Percentiles rank a stretch among this genome's conserved stretches.
Evolutionary conservation across 2,797 vertebrate species (phyloP).

Genomic region (Acipenser transmontanus): DNA sequence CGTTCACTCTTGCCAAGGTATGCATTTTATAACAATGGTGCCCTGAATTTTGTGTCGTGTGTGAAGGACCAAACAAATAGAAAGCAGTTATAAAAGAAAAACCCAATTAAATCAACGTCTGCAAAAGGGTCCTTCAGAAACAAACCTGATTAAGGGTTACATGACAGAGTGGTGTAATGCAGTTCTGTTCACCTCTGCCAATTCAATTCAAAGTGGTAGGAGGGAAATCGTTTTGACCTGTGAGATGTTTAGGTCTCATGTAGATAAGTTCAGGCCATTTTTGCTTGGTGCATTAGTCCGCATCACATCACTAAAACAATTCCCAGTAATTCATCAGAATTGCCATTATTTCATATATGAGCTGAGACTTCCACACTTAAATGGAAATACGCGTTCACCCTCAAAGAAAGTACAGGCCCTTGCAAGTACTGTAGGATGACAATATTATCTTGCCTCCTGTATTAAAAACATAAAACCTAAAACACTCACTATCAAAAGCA

Average conservation of each 20-base stretch:
- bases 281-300: not conserved
- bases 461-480: too few relatives aligned
- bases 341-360: not conserved
- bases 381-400: not conserved
- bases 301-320: conserved; percentile 6
- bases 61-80: not conserved
- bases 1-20: not conserved
- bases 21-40: not conserved
- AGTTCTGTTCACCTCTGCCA: conserved; percentile 4
- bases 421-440: too few relatives aligned
- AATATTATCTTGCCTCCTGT: too few relatives aligned
- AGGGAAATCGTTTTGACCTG: not conserved
- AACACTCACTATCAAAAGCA: too few relatives aligned
- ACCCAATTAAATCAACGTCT: not conserved
- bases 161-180: not conserved
- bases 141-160: not conserved
- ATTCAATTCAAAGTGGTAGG: not conserved
- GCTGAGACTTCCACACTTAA: not conserved
- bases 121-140: not conserved
- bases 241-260: conserved; percentile 3
- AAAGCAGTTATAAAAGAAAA: not conserved
- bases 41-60: not conserved
- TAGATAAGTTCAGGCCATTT: not conserved
- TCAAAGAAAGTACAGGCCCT: too few relatives aligned
- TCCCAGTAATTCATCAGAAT: not conserved